These are phyloP conservation scores for Alectura lathami DNA, from an alignment of 2,113 vertebrate genomes.

Conservation along the genomic window DNA sequence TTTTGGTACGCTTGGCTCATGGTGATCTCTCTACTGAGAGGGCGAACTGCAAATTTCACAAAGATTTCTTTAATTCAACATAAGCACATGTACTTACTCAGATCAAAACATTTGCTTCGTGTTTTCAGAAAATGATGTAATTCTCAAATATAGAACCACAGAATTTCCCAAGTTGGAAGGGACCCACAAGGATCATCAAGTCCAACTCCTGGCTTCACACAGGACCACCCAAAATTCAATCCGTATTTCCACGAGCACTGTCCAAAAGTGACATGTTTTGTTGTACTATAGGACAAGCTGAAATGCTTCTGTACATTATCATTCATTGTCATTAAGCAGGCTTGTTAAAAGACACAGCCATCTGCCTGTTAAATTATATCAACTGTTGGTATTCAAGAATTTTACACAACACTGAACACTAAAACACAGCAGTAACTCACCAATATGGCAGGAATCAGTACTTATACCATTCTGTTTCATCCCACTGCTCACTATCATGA, in stretches of 20 bases:
- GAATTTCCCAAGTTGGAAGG: no score
- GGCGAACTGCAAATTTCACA: slow-evolving; percentile 83
- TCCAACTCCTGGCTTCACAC: no score
- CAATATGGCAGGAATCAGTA: not conserved
- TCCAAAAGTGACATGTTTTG: not conserved
- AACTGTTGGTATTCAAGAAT: not conserved
- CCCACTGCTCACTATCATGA: not conserved
- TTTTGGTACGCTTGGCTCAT: slow-evolving; percentile 99
- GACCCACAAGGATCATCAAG: no score
- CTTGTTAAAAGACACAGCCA: not conserved
- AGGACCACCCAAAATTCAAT: no score
- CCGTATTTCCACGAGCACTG: not conserved
- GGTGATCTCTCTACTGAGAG: slow-evolving; percentile 95
- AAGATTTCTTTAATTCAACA: not conserved
- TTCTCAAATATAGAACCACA: not conserved
- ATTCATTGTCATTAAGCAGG: not conserved
- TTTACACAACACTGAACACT: not conserved
- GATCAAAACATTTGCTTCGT: not conserved
- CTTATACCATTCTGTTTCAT: not conserved
- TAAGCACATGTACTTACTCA: not conserved
- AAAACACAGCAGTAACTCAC: not conserved
- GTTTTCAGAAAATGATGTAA: not conserved
- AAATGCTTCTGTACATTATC: not conserved
- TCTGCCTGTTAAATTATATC: not conserved
- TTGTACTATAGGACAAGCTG: not conserved